phyloP scores from a whole-genome alignment of 2,797 vertebrate genomes.

The Phataginus tricuspis region DNA sequence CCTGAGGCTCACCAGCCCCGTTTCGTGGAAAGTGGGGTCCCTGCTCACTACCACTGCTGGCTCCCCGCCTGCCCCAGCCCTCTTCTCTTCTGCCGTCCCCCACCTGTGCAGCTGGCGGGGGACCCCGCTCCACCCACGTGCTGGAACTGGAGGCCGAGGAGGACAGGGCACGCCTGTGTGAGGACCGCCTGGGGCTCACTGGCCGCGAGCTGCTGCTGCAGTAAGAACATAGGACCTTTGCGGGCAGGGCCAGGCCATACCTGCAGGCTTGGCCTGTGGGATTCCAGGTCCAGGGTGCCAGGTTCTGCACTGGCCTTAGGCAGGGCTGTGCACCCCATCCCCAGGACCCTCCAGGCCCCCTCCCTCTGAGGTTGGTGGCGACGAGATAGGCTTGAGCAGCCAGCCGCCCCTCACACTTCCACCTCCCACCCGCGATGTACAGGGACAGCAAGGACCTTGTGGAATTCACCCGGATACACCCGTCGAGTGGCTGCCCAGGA shows the following conservation, averaged over 20 bases:
- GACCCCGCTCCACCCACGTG: constrained; percentile 88
- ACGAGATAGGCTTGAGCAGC: not conserved
- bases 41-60: not conserved
- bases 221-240: constrained; percentile 80
- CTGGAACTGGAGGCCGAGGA: constrained; percentile 92
- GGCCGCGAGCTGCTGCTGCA: constrained; percentile 94
- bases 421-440: not conserved
- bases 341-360: not conserved
- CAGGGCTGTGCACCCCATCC: accelerated
- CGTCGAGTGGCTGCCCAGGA: constrained; percentile 93
- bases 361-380: not conserved
- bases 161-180: constrained; percentile 92
- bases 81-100: accelerated
- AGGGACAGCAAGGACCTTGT: constrained; percentile 97
- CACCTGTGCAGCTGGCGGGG: constrained; percentile 77
- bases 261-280: not conserved
- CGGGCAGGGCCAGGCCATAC: accelerated
- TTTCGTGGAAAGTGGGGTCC: not conserved
- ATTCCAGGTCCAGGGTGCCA: accelerated
- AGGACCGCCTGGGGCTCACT: constrained; percentile 93
- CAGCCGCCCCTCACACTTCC: too few relatives aligned
- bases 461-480: constrained; percentile 95
- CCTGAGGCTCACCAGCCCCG: too few relatives aligned
- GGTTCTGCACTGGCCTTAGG: accelerated
- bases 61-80: not conserved